phyloP scores from a whole-genome alignment of 2,888 invertebrate species.

The Exocentrus adspersus region DNA sequence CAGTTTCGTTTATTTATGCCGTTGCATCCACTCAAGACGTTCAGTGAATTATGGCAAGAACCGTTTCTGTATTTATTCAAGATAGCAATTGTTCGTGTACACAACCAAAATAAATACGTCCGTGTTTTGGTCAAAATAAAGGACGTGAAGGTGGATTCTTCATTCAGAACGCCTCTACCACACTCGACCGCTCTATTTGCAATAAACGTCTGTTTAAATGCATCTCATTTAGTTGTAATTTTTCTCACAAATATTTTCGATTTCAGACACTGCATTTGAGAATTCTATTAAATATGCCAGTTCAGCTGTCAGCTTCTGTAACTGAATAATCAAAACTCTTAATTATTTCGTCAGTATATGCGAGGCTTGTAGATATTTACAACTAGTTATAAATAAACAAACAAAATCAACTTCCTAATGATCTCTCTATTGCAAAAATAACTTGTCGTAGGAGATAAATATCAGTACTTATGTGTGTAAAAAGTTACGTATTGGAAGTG shows the following conservation, averaged over 20 bases:
- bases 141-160: not conserved
- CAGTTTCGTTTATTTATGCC: slow-evolving; percentile 38
- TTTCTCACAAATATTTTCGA: too few species aligned
- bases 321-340: too few species aligned
- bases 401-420: not conserved
- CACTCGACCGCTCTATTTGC: too few species aligned
- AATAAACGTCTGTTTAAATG: too few species aligned
- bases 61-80: slow-evolving; percentile 14
- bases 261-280: too few species aligned
- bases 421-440: not conserved
- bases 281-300: too few species aligned
- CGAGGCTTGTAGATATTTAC: too few species aligned
- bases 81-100: slow-evolving; percentile 22
- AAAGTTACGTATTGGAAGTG: slow-evolving; percentile 10
- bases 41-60: slow-evolving; percentile 6
- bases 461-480: slow-evolving; percentile 4
- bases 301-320: too few species aligned
- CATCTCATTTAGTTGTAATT: too few species aligned
- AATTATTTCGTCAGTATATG: too few species aligned
- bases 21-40: slow-evolving; percentile 6
- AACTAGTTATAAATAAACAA: too few species aligned
- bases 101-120: slow-evolving; percentile 13
- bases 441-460: not conserved
- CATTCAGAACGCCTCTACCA: not conserved
- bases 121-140: not conserved